Evolutionary conservation across 2,888 invertebrate species (phyloP).

Genomic region (Ormyrus nitidulus): DNA sequence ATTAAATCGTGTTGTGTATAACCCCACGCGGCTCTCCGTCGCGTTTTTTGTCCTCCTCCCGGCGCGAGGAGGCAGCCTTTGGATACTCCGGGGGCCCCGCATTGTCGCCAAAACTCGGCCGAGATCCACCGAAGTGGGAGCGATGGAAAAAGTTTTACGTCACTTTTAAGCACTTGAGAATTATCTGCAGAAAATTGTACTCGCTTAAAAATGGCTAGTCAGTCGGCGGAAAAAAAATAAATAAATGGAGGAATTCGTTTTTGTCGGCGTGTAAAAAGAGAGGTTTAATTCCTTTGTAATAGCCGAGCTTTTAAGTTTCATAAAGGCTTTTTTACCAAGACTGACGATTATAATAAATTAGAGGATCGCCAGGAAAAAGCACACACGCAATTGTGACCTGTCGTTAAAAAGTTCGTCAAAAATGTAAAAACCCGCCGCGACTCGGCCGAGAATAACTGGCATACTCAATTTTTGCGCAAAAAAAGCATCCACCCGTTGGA

Average conservation of each 20-base stretch:
- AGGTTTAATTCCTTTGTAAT: conserved; percentile 60
- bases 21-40: not conserved
- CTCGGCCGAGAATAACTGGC: conserved; percentile 33
- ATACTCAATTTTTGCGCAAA: conserved; percentile 48
- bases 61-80: not conserved
- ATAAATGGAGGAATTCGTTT: not conserved
- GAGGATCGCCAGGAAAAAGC: conserved; percentile 2
- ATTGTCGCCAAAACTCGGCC: conserved; percentile 44
- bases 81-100: conserved; percentile 31
- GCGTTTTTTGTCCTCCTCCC: conserved; percentile 17
- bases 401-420: conserved; percentile 51
- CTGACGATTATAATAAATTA: conserved; percentile 44
- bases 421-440: conserved; percentile 47
- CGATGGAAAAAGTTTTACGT: no score
- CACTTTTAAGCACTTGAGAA: no score
- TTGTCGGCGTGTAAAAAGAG: not conserved
- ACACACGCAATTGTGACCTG: not conserved
- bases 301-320: conserved; percentile 52
- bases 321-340: conserved; percentile 23
- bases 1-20: conserved; percentile 37
- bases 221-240: no score
- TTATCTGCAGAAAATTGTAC: no score
- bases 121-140: not conserved
- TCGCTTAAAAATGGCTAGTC: no score
- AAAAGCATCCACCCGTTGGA: conserved; percentile 37